These are phyloP conservation scores for Metacarcinus magister DNA, from an alignment of 2,888 invertebrate species.

Conservation along the genomic window DNA sequence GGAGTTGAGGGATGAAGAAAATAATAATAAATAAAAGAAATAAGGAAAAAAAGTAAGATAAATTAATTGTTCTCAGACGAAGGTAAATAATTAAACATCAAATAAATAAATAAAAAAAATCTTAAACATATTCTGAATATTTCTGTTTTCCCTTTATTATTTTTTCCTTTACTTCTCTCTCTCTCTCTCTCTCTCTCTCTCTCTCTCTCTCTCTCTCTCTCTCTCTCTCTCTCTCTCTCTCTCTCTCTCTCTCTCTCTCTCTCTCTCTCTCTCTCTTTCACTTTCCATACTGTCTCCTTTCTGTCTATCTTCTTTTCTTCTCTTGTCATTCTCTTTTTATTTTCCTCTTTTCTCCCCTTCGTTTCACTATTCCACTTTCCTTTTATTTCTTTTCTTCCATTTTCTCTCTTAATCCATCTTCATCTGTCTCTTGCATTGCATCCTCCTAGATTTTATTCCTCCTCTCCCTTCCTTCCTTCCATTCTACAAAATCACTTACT, in stretches of 20 bases:
- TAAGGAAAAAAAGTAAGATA: neutral
- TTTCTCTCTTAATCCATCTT: too few relatives aligned
- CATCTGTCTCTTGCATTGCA: too few relatives aligned
- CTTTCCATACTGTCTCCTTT: neutral
- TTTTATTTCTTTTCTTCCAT: neutral
- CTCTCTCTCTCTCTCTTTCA: neutral
- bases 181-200: neutral
- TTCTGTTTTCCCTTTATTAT: neutral
- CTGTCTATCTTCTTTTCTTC: neutral
- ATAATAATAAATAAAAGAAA: neutral
- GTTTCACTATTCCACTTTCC: too few relatives aligned
- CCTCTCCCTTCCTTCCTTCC: neutral
- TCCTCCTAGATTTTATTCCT: too few relatives aligned
- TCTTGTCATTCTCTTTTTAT: too few relatives aligned
- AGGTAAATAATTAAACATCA: too few relatives aligned
- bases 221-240: neutral
- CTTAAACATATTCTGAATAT: too few relatives aligned
- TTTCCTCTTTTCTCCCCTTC: neutral
- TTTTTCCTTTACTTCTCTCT: neutral
- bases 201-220: neutral
- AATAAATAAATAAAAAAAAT: too few relatives aligned
- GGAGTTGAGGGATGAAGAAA: too few relatives aligned
- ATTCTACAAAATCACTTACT: too few relatives aligned
- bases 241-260: slow-evolving; percentile 52
- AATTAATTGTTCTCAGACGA: too few relatives aligned